Evolutionary conservation across 2,888 invertebrate genomes (phyloP).

Genomic region (Linyphia triangularis): DNA sequence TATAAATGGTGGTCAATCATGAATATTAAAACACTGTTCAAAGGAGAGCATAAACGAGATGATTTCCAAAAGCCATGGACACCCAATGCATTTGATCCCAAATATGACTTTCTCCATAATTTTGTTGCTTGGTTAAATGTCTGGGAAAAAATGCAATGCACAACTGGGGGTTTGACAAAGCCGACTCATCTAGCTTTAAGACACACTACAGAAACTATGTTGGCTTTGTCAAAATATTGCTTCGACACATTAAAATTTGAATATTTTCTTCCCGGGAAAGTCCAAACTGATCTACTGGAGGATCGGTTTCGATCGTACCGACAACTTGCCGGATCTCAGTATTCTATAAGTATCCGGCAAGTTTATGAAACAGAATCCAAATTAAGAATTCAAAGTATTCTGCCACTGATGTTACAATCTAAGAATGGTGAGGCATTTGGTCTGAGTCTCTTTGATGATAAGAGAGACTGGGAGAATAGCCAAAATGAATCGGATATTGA

Average conservation of each 20-base stretch:
- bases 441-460: neutral
- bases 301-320: neutral
- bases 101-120: neutral
- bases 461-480: neutral
- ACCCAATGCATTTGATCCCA: neutral
- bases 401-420: neutral
- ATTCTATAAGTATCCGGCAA: conserved; percentile 9
- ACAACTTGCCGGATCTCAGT: neutral
- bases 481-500: neutral
- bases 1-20: neutral
- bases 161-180: neutral
- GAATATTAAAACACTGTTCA: conserved; percentile 1
- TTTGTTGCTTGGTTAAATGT: neutral
- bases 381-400: conserved; percentile 8
- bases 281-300: conserved; percentile 34
- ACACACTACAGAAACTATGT: neutral
- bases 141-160: neutral
- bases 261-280: conserved; percentile 15
- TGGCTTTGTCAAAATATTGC: neutral
- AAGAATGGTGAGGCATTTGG: neutral
- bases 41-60: neutral
- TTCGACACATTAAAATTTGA: neutral
- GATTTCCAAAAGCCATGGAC: neutral
- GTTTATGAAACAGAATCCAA: conserved; percentile 5
- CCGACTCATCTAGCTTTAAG: neutral